A percentile compares a stretch with the other conserved stretches of the same genome.
Evolutionary conservation across 1,140 invertebrate genomes (phyloP).

Genomic region (Bilobella aurantiaca): DNA sequence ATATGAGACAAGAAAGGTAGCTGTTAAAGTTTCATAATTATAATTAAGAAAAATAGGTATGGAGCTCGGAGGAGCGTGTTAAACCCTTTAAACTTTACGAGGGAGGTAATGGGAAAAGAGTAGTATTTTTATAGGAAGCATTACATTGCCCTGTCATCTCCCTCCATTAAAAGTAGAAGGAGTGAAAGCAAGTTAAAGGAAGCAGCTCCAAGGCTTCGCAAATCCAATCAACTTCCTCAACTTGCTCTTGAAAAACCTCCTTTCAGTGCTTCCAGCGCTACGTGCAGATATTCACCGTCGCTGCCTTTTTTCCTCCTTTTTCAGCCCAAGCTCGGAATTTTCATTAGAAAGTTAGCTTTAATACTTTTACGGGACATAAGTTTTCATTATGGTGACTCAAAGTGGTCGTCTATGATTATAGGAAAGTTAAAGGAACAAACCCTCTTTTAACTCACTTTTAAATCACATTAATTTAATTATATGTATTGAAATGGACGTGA

Average conservation of each 20-base stretch:
- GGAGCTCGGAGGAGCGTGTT: too few species aligned
- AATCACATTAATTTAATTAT: too few species aligned
- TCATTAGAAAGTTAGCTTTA: conserved; percentile 3
- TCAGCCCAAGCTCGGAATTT: background rate
- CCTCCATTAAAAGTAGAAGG: background rate
- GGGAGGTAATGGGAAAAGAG: background rate
- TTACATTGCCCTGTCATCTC: background rate
- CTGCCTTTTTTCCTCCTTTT: too few species aligned
- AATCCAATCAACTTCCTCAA: conserved; percentile 7
- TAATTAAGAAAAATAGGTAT: background rate
- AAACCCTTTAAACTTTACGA: too few species aligned
- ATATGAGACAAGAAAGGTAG: too few species aligned
- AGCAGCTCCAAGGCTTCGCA: background rate
- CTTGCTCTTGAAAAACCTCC: conserved; percentile 1
- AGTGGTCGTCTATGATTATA: conserved; percentile 1
- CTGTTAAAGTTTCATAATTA: background rate
- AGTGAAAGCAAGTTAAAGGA: background rate
- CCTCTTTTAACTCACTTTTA: too few species aligned
- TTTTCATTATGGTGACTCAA: conserved; percentile 3
- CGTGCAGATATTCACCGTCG: background rate
- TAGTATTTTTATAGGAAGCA: background rate
- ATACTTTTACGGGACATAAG: background rate
- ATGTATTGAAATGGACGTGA: too few species aligned
- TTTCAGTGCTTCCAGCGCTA: background rate
- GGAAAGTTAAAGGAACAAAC: background rate